Evolutionary conservation across 92 coral and sea anemone genomes (phyloP), one percentile per base, ranked within the genome.

Genomic region (Umimayanthus kanabou): DNA sequence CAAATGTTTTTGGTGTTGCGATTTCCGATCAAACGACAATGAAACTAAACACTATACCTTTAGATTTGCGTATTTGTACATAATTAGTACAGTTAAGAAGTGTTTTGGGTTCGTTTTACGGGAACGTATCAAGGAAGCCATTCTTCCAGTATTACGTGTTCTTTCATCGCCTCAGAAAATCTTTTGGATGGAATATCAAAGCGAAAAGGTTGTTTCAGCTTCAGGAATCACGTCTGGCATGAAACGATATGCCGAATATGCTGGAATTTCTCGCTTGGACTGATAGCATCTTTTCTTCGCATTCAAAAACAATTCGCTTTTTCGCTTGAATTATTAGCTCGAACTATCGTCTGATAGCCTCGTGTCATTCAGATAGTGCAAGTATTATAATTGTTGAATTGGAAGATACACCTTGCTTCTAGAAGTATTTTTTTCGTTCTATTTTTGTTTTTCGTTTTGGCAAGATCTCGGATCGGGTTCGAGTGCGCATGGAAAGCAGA

Each of bases 41-140:
- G 87, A 83, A 69, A 83, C 77, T 25, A 70, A 83, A 70, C 87
- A 69, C 78, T 83, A 29, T n/a, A 70, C 16, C 25, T 69, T 67
- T 43, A 25, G 39, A 80, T 80, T 53, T 80, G 77, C 75, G 42
- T 81, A 81, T 67, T 81, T 81, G 85, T 23, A 65, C 58, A 81
- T 40, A 67, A 83, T 45, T 69, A 80, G 71, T 80, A 70, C 43
- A 15, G 16, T 71, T 45, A 28, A 49, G 50, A 71, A 14, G 66
- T 28, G 30, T 70, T 47, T 69, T 43, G 45, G 77, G 33, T 43
- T 45, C 13, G 37, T 23, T 69, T 71, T 28, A 43, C n/a, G 30
- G 87, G 22, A 33, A 39, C 28, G 13, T 69, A 22, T 45, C 23
- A 28, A 26, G 53, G 66, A 50, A 28, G 22, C 28, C 33, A 22